Evolutionary conservation across 1,140 invertebrate genomes (phyloP).

Genomic region (Microplitis demolitor): DNA sequence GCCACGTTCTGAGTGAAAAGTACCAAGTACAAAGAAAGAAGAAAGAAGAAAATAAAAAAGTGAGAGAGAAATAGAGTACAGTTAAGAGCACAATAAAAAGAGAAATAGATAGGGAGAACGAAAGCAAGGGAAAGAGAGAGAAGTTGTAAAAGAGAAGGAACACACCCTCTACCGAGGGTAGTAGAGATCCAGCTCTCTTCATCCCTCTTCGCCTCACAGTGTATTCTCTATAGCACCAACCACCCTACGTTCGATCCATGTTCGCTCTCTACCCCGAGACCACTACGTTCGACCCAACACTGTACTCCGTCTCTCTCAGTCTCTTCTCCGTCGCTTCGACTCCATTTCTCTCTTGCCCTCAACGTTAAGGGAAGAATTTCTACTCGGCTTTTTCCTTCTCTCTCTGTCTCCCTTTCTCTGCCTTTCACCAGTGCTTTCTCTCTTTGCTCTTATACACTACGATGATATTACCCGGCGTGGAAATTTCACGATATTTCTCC

Average conservation of each 20-base stretch:
- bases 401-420: conserved; percentile 22
- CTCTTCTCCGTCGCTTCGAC: conserved; percentile 3
- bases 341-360: conserved; percentile 19
- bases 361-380: conserved; percentile 37
- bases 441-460: conserved; percentile 20
- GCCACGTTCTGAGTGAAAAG: conserved; percentile 12
- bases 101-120: not conserved
- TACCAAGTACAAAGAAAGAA: conserved; percentile 10
- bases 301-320: not conserved
- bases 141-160: conserved; percentile 17
- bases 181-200: conserved; percentile 13
- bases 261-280: conserved; percentile 8
- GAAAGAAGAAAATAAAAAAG: conserved; percentile 11
- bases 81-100: conserved; percentile 12
- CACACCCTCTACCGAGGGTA: conserved; percentile 9
- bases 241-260: conserved; percentile 24
- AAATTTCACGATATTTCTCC: conserved; percentile 45
- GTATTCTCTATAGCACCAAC: conserved; percentile 14
- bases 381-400: conserved; percentile 23
- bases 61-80: not conserved
- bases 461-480: conserved; percentile 41
- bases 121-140: conserved; percentile 6
- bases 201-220: conserved; percentile 10
- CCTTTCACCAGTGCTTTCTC: not conserved
- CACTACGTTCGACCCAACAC: conserved; percentile 7